phyloP scores from a whole-genome alignment of 2,888 invertebrate genomes.

The Linyphia triangularis region DNA sequence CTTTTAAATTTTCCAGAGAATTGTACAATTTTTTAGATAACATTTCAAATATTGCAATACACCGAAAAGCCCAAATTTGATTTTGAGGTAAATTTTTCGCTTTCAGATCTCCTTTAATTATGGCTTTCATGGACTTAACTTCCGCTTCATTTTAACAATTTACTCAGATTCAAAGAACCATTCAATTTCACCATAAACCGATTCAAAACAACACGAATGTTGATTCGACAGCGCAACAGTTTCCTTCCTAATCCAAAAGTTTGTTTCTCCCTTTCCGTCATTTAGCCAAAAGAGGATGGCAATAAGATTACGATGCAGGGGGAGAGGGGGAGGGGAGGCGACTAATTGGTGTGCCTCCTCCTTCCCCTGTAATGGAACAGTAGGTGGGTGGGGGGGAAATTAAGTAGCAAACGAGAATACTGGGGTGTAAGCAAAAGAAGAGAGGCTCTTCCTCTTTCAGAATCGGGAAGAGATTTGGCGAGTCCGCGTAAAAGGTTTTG shows the following conservation, averaged over 20 bases:
- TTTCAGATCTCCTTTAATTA: no score
- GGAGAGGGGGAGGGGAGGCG: slow-evolving; percentile 18
- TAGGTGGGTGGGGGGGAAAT: slow-evolving; percentile 11
- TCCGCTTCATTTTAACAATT: no score
- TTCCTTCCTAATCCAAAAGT: slow-evolving; percentile 31
- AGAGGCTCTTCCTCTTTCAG: neutral
- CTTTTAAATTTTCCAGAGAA: no score
- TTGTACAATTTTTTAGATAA: no score
- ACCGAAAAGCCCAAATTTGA: no score
- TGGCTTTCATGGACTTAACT: no score
- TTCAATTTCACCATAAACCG: no score
- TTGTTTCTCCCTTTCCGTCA: slow-evolving; percentile 31
- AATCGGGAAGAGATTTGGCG: slow-evolving; percentile 50
- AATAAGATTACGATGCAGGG: slow-evolving; percentile 64
- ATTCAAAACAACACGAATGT: no score
- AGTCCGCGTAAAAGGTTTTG: slow-evolving; percentile 45
- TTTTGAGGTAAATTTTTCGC: no score
- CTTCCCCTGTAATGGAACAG: slow-evolving; percentile 49
- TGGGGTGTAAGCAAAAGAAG: neutral
- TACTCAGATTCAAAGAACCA: no score
- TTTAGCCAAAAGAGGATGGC: slow-evolving; percentile 59
- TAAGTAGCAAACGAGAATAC: slow-evolving; percentile 22
- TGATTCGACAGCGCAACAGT: neutral
- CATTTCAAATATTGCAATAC: no score
- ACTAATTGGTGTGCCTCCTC: slow-evolving; percentile 52